Evolutionary conservation across 2,888 invertebrate species (phyloP), one percentile per base, ranked within the genome.

Genomic region (Agriotes lineatus): DNA sequence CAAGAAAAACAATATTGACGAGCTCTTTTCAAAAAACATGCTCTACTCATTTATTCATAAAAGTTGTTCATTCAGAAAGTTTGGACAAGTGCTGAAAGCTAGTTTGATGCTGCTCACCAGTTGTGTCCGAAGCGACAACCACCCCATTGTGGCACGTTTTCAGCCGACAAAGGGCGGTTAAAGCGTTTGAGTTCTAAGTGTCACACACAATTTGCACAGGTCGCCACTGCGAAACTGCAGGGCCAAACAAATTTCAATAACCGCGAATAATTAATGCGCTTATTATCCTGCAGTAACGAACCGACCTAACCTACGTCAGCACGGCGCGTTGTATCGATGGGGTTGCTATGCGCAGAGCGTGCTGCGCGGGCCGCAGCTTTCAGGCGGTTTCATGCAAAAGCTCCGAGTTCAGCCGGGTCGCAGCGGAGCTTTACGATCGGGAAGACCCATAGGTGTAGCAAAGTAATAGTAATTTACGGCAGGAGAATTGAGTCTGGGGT

Each of bases 81-180:
- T 3, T 35, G 1, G 9, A n/a, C n/a, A n/a, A n/a, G n/a, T 1
- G n/a, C n/a, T 35, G 1, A 44, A 44, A 19, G 19, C 19, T 18
- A 18, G 42, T 14, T 14, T 44, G 14, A 44, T 18, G 22, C 72
- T 81, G 84, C 88, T 88, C 84, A 88, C 88, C 84, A 88, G 83
- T 80, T 88, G 87, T 60, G 86, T 84, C 72, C 87, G 86, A 33
- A 88, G 79, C 63, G 86, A 86, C 73, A 87, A 85, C 88, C 88
- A 88, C 76, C 88, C 88, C 88, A 88, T 88, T 74, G 66, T 76
- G 33, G 7, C 25, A 3, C 7, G 4, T 25, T 25, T 25, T 25
- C 44, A 57, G 16, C 20, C 12, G 45, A 57, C 56, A 45, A 19
- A 48, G 25, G 63, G 35, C 39, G 20, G 42, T 62, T 19, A 35